Conservation (phyloP, 1,140 invertebrate genomes). For the Drosophila miranda region DNA sequence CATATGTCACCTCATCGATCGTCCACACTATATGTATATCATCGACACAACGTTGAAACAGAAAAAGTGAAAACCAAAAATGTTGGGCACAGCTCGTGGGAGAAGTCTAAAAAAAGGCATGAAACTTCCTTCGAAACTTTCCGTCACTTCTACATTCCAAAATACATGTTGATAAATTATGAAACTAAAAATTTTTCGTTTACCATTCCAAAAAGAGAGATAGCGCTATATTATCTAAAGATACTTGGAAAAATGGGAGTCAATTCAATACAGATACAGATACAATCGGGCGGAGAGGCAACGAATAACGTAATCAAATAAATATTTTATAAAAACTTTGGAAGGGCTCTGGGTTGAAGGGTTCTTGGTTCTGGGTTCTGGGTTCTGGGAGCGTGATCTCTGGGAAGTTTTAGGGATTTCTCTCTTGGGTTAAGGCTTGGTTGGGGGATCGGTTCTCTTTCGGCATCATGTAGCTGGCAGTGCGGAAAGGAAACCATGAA, state of each 20-base stretch:
- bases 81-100: slow-evolving; percentile 63
- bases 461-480: slow-evolving; percentile 21
- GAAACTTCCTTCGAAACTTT: slow-evolving; percentile 19
- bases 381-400: no score
- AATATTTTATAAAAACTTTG: no score
- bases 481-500: slow-evolving; percentile 21
- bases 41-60: not conserved
- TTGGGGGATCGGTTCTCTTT: not conserved
- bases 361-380: no score
- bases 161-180: slow-evolving; percentile 19
- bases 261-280: no score
- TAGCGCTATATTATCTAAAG: slow-evolving; percentile 34
- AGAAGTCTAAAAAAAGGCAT: slow-evolving; percentile 31
- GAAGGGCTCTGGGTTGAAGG: no score
- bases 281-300: no score
- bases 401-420: no score
- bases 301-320: no score
- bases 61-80: slow-evolving; percentile 70
- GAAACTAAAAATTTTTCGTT: slow-evolving; percentile 33
- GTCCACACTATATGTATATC: not conserved
- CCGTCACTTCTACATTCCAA: slow-evolving; percentile 10
- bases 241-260: no score
- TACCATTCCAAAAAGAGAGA: slow-evolving; percentile 36
- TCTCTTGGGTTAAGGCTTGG: not conserved
- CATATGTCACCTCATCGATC: slow-evolving; percentile 27